Evolutionary conservation across 2,113 vertebrate genomes (phyloP), one percentile per base, ranked within the genome.

Genomic region (Scophthalmus maximus): DNA sequence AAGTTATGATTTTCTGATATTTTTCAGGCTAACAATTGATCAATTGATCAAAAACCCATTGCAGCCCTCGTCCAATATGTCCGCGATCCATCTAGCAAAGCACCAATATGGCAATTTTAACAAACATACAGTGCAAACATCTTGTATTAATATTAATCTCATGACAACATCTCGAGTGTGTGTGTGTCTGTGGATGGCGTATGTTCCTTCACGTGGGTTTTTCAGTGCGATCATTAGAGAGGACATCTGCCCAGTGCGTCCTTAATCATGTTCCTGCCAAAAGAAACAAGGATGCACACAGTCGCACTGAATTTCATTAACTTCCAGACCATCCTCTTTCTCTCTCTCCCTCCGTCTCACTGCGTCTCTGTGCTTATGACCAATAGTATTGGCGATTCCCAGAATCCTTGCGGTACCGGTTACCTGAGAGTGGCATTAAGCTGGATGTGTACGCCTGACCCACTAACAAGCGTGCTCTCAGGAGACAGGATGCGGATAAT

Each of bases 181-280:
- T 15, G 26, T 26, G 18, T 30, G 49, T 42, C 44, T 69, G 44
- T 1, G 14, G 22, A 63, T 63, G 76, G 76, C 50, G 20, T 69
- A 50, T 62, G 72, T 60, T 67, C 63, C 69, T 40, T 75, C 61
- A 34, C 18, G 47, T 49, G 38, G 52, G 76, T 85, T 78, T 46
- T 56, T 70, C 58, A 25, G 68, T 20, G 44, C 12, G 22, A 62
- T 77, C 71, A 74, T 79, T 78, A 78, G 57, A 22, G 69, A 50
- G 68, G 79, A 82, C 83, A 85, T 87, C 88, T 82, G 85, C 32
- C 58, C 56, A 25, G 18, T 26, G 51, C 73, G 57, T 76, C 66
- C 64, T 82, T 76, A 83, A 81, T 86, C 68, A 78, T 73, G 71
- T 76, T 52, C 36, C 66, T 81, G 76, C 72, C 72, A 86, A 67